phyloP scores from a whole-genome alignment of 2,888 invertebrate genomes.

The Melanotus villosus region DNA sequence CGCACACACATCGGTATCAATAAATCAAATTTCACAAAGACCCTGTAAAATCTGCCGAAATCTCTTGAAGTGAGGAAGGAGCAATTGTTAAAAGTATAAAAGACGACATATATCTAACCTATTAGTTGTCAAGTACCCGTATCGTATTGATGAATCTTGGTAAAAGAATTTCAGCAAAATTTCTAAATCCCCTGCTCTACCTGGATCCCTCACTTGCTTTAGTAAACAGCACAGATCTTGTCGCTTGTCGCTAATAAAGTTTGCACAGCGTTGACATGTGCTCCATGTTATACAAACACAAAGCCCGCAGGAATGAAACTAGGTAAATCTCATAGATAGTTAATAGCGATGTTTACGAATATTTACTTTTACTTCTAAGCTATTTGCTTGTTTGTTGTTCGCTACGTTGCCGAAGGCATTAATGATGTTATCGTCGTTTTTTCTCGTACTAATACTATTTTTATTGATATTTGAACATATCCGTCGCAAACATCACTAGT shows the following conservation, averaged over 20 bases:
- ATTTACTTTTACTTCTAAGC: slow-evolving; percentile 39
- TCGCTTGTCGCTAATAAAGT: slow-evolving; percentile 68
- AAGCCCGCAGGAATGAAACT: slow-evolving; percentile 45
- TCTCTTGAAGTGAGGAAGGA: slow-evolving; percentile 33
- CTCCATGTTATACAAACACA: slow-evolving; percentile 63
- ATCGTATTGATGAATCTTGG: slow-evolving; percentile 45
- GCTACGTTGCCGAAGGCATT: slow-evolving; percentile 17
- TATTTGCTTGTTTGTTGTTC: slow-evolving; percentile 36
- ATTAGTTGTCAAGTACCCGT: slow-evolving; percentile 43
- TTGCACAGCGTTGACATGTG: slow-evolving; percentile 66
- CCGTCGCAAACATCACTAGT: background rate
- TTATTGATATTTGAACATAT: no score
- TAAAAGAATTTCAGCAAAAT: slow-evolving; percentile 39
- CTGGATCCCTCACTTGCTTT: slow-evolving; percentile 35
- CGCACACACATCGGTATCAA: slow-evolving; percentile 29
- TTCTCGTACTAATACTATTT: no score
- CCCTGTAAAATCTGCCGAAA: slow-evolving; percentile 38
- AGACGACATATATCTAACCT: slow-evolving; percentile 38
- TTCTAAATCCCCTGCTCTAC: slow-evolving; percentile 31
- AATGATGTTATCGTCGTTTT: slow-evolving; percentile 11
- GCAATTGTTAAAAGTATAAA: slow-evolving; percentile 41
- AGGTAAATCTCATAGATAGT: slow-evolving; percentile 42
- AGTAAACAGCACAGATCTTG: slow-evolving; percentile 62
- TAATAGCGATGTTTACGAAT: slow-evolving; percentile 43
- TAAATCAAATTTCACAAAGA: slow-evolving; percentile 37